phyloP scores from a whole-genome alignment of 2,113 vertebrate species.

The Chiloscyllium plagiosum region DNA sequence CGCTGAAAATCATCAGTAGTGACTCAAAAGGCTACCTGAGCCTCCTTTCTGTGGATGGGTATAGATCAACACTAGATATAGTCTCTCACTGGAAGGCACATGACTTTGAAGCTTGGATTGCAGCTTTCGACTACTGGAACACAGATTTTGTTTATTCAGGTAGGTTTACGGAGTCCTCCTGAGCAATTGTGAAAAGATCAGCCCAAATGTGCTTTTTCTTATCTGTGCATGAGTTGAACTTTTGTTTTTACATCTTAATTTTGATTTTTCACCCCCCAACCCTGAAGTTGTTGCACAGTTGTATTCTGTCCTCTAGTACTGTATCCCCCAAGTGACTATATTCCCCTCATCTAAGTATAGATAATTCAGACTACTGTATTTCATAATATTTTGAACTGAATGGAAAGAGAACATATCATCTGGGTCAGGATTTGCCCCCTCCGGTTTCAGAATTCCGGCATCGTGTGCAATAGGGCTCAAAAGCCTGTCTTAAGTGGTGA shows the following conservation, averaged over 20 bases:
- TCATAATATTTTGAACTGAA: neutral
- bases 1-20: constrained; percentile 74
- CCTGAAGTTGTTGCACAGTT: neutral
- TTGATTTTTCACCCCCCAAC: neutral
- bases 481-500: neutral
- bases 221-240: neutral
- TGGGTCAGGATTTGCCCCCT: neutral
- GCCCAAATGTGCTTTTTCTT: neutral
- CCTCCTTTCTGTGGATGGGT: constrained; percentile 60
- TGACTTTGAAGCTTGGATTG: constrained; percentile 86
- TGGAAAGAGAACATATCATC: neutral
- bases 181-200: neutral
- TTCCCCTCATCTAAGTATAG: neutral
- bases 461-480: neutral
- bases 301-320: neutral
- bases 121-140: constrained; percentile 93
- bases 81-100: constrained; percentile 81
- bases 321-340: neutral
- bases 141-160: constrained; percentile 79
- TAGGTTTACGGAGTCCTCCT: constrained; percentile 45
- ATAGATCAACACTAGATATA: constrained; percentile 46
- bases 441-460: neutral
- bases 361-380: neutral
- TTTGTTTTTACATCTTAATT: neutral
- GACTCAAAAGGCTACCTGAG: constrained; percentile 79